Evolutionary conservation across 2,888 invertebrate genomes (phyloP).

Genomic region (Drosophila bunnanda): DNA sequence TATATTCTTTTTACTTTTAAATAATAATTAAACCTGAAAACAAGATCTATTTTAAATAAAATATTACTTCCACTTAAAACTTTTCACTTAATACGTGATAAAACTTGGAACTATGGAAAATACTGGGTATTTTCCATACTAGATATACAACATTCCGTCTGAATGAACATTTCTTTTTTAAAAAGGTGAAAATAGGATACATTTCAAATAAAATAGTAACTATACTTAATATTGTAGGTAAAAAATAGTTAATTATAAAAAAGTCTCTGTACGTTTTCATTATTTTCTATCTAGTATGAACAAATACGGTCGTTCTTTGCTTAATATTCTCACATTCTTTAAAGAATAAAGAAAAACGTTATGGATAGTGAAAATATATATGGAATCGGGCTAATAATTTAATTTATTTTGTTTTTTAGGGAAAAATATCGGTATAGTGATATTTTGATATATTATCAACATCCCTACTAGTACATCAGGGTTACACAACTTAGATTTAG

Average conservation of each 20-base stretch:
- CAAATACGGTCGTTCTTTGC: background rate
- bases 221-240: background rate
- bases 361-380: background rate
- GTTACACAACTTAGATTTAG: conserved; percentile 18
- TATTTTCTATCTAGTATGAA: background rate
- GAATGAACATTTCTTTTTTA: background rate
- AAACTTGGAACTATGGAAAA: background rate
- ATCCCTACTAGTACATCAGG: conserved; percentile 21
- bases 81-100: background rate
- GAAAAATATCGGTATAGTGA: conserved; percentile 4
- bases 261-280: background rate
- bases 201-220: background rate
- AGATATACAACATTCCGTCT: background rate
- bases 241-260: background rate
- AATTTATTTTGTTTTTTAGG: conserved; percentile 1
- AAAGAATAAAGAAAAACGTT: no score
- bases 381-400: conserved; percentile 7
- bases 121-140: background rate
- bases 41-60: background rate
- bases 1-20: no score
- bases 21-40: background rate
- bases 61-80: background rate
- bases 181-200: background rate
- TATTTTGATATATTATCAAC: conserved; percentile 10
- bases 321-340: background rate